Base-by-base conservation (phyloP, 2,113 vertebrate genomes). In the Brachyhypopomus occidentalis region DNA sequence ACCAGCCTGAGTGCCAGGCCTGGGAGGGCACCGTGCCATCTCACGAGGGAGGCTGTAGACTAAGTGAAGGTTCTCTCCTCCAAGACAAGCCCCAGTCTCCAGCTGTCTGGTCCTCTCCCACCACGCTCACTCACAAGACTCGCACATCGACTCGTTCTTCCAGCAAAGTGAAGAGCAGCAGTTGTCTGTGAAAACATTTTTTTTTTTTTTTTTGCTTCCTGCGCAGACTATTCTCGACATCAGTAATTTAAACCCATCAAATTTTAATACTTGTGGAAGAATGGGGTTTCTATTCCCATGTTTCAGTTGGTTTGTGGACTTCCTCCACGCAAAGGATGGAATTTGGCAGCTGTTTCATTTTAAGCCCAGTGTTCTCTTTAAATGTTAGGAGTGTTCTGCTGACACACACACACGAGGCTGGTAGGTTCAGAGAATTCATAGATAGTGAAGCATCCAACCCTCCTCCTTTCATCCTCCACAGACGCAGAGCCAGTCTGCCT, bases 221-320 rank as follows among this genome's bases (percentile, higher is more conserved):
- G 34, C 66, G 30, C 34, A n/a, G 5, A 23, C 66, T 69, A 38
- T 38, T n/a, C 66, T 69, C 66, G 38, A 30, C 30, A 69, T n/a
- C 30, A 69, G 66, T 69, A 69, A 69, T 69, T 69, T 38, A 69
- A 52, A 14, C 2, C 45, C 45, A 52, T 52, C 12, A 52, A 52
- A 52, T 52, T 12, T 52, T 52, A 52, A 52, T 52, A 45, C 41
- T 45, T 45, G 41, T 45, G 45, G 12, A 52, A 52, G 45, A 52
- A 52, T 52, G 66, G 34, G 34, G 36, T 69, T 34, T 69, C 34
- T 69, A 69, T 69, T 69, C 66, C 66, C 66, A 38, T 30, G 63
- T 34, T 66, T 66, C 63, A 66, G 27, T 66, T 16, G 66, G n/a
- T 36, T n/a, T 69, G 66, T 69, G 66, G 66, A n/a, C 66, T 69